Percentiles rank a stretch among this genome's conserved stretches.
Evolutionary conservation across 2,888 invertebrate genomes (phyloP).

Genomic region (Hydropsyche betteni): DNA sequence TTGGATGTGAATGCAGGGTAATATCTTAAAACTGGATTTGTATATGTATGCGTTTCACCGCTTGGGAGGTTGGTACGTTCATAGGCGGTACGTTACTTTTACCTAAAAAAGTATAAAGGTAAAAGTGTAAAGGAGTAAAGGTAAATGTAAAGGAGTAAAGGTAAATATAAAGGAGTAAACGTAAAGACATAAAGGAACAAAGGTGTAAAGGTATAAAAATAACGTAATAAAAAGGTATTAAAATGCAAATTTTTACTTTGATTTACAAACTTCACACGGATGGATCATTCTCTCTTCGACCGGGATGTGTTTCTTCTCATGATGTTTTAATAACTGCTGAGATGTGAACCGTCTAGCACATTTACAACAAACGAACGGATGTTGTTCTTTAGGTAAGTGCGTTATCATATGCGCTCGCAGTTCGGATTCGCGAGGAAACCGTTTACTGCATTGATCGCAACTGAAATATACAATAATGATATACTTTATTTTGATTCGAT

Average conservation of each 20-base stretch:
- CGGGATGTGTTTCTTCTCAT: constrained; percentile 55
- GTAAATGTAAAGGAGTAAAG: too few species aligned
- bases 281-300: constrained; percentile 54
- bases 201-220: too few species aligned
- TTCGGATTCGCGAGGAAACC: constrained; percentile 54
- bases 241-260: constrained; percentile 53
- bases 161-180: too few species aligned
- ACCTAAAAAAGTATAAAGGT: too few species aligned
- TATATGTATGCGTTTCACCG: too few species aligned
- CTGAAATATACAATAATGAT: constrained; percentile 49
- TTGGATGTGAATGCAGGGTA: too few species aligned
- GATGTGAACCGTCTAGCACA: constrained; percentile 55
- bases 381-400: constrained; percentile 55
- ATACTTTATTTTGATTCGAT: background rate
- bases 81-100: too few species aligned
- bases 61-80: too few species aligned
- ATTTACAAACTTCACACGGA: constrained; percentile 54
- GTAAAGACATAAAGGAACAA: too few species aligned
- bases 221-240: background rate
- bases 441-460: constrained; percentile 54
- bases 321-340: constrained; percentile 54
- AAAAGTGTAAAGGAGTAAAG: too few species aligned
- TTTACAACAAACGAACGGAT: constrained; percentile 55
- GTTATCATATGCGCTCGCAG: constrained; percentile 54
- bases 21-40: too few species aligned